A percentile compares a stretch with the other conserved stretches of the same genome.
phyloP scores from a whole-genome alignment of 2,888 invertebrate genomes.

The Netelia virgata region DNA sequence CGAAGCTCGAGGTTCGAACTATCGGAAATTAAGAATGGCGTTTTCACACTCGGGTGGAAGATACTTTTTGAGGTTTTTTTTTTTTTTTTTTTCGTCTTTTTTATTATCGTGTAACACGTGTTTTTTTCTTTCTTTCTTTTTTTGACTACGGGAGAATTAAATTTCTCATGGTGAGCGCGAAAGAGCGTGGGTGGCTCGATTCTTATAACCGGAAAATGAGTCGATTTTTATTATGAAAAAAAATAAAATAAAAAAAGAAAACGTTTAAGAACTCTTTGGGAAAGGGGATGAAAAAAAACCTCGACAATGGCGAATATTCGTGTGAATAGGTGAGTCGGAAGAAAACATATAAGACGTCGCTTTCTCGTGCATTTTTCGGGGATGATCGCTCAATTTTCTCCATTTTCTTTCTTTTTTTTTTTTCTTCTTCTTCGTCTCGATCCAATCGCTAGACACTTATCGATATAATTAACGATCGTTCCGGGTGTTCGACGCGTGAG shows the following conservation, averaged over 20 bases:
- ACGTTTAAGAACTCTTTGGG: conserved; percentile 46
- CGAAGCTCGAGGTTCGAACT: not conserved
- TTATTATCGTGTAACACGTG: not conserved
- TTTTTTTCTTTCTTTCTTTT: no score
- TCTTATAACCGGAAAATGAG: conserved; percentile 3
- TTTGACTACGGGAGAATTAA: not conserved
- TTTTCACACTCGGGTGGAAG: no score
- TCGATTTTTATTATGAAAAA: not conserved
- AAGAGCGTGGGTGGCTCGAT: conserved; percentile 42
- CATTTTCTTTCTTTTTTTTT: no score
- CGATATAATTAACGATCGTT: conserved; percentile 47
- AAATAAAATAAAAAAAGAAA: conserved; percentile 25
- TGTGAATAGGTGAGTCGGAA: conserved; percentile 24
- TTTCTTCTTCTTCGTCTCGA: not conserved
- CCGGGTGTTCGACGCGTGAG: conserved; percentile 21
- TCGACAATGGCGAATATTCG: conserved; percentile 34
- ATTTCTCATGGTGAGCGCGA: conserved; percentile 10
- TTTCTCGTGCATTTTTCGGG: conserved; percentile 7
- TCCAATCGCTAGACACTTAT: conserved; percentile 45
- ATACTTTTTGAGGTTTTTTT: no score
- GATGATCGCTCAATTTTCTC: conserved; percentile 27
- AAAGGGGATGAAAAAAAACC: not conserved
- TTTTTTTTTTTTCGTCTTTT: no score
- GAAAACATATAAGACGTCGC: conserved; percentile 5
- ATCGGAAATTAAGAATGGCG: no score